Evolutionary conservation across 2,888 invertebrate genomes (phyloP), one percentile per base, ranked within the genome.

Genomic region (Eucera pruinosa): DNA sequence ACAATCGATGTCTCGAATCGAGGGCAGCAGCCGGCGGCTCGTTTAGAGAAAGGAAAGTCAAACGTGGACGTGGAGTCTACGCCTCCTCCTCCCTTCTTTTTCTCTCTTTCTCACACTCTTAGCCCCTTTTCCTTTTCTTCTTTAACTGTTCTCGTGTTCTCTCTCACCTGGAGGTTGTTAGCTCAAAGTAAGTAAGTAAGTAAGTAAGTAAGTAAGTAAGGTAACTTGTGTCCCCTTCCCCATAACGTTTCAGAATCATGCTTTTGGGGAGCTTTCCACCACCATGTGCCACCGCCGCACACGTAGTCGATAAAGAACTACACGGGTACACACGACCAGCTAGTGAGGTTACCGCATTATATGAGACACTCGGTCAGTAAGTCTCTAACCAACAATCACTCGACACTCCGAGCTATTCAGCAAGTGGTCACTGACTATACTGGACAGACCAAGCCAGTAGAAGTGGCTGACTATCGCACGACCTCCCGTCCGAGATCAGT

Each of bases 181-280:
- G 69, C 52, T 47, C 58, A 58, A n/a, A n/a, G n/a, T n/a, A n/a
- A n/a, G n/a, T n/a, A n/a, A n/a, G n/a, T n/a, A n/a, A n/a, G n/a
- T n/a, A n/a, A n/a, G n/a, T n/a, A n/a, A n/a, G n/a, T n/a, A n/a
- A n/a, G n/a, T n/a, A 70, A 36, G 64, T 68, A 68, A 80, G 50
- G 65, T 54, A 74, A 83, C 82, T 78, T 67, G 54, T 39, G 45
- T 43, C 61, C 33, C 20, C n/a, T 65, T 36, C 45, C 48, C 43
- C n/a, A 27, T 50, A 23, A 30, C 20, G 67, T 45, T 60, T 25
- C 58, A 66, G 47, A 58, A 60, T 64, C 50, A 36, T 78, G 86
- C 85, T 87, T 89, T 89, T 88, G 84, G 87, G 86, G 88, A 86
- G 85, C 87, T 87, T 86, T 86, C 88, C 88, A 85, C 88, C 87